phyloP scores from a whole-genome alignment of 2,113 vertebrate genomes.

The Bolborhynchus lineola region DNA sequence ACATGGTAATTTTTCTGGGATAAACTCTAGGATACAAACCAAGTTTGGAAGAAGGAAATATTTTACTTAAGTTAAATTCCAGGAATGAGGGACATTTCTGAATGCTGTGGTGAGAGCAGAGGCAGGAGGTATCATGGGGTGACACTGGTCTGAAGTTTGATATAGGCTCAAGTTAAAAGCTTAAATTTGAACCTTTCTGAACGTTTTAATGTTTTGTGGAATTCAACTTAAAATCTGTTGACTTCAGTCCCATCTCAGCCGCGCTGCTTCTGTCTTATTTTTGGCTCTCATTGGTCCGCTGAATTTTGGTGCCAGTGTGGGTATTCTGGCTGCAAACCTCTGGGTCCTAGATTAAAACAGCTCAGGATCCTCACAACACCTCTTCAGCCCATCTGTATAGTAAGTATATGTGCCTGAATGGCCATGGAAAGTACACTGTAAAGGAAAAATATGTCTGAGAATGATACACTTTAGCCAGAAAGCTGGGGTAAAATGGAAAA shows the following conservation, averaged over 20 bases:
- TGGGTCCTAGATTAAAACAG: background rate
- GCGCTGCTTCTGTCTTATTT: background rate
- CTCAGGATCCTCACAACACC: background rate
- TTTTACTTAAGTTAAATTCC: slow-evolving; percentile 1
- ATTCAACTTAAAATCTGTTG: background rate
- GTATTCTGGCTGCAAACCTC: background rate
- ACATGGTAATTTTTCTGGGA: background rate
- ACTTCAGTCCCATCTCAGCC: background rate
- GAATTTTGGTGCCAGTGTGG: background rate
- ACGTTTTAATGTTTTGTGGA: background rate
- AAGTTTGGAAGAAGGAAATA: background rate
- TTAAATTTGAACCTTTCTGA: background rate
- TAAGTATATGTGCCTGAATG: background rate
- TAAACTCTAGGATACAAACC: background rate
- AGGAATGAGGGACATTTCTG: background rate
- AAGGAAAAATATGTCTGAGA: slow-evolving; percentile 52
- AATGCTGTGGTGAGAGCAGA: background rate
- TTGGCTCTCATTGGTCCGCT: background rate
- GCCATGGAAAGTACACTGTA: slow-evolving; percentile 41
- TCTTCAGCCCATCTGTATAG: slow-evolving; percentile 4
- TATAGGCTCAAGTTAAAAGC: background rate
- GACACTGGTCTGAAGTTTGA: background rate
- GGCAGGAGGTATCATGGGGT: background rate
- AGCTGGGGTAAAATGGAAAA: slow-evolving; percentile 49
- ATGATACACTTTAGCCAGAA: slow-evolving; percentile 25